A percentile compares a stretch with the other conserved stretches of the same genome.
Conservation (phyloP, 2,797 vertebrate species). For the Epinephelus awoara region DNA sequence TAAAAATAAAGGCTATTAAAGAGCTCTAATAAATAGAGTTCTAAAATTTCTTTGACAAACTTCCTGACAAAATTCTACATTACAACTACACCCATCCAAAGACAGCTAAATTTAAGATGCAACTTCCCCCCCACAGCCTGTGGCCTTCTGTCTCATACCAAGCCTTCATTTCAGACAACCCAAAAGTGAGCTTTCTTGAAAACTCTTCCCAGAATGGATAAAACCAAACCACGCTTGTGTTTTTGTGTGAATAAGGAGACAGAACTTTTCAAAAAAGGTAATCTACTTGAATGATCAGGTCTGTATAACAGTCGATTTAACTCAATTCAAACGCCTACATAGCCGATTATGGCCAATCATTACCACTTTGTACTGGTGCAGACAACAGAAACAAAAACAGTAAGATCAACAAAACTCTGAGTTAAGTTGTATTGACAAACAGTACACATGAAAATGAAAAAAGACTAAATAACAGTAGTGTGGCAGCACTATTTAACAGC, state of each 20-base stretch:
- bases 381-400: no score
- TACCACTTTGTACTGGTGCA: no score
- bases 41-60: neutral
- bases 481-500: neutral
- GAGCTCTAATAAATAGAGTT: no score
- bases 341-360: neutral
- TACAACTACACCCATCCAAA: neutral
- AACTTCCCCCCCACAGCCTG: neutral
- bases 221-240: no score
- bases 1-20: neutral
- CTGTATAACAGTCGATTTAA: neutral
- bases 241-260: neutral
- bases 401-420: no score
- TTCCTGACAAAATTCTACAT: neutral
- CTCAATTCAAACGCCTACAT: neutral
- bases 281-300: neutral
- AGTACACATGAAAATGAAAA: neutral
- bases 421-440: neutral
- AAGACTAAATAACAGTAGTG: neutral
- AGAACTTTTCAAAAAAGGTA: neutral
- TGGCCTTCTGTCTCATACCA: neutral
- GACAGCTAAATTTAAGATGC: neutral
- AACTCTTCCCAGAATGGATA: no score
- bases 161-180: no score
- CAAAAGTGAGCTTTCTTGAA: no score